phyloP scores from a whole-genome alignment of 1,140 invertebrate species.

The Conus betulinus region DNA sequence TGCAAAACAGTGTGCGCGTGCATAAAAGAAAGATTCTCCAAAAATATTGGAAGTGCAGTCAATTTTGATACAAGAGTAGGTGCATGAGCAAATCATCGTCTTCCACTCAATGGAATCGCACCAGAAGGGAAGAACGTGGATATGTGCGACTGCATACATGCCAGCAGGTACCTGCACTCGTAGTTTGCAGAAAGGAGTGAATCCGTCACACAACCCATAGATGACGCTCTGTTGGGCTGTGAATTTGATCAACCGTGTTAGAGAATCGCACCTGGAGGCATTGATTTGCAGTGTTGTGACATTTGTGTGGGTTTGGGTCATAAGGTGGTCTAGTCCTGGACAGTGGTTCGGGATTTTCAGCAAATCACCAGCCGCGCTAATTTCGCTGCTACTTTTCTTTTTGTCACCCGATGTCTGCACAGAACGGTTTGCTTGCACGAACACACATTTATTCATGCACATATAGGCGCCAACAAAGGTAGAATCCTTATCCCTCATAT shows the following conservation, averaged over 20 bases:
- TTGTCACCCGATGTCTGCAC: no score
- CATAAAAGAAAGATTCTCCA: background rate
- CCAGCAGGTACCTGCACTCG: background rate
- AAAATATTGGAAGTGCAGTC: background rate
- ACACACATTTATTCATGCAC: no score
- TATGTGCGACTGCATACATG: background rate
- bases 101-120: background rate
- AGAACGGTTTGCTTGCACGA: no score
- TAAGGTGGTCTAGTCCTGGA: no score
- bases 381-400: no score
- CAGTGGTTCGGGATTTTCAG: no score
- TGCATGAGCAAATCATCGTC: background rate
- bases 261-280: no score
- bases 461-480: no score
- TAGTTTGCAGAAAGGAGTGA: background rate
- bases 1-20: background rate
- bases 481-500: no score
- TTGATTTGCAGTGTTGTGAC: no score
- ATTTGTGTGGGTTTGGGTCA: no score
- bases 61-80: background rate
- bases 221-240: background rate
- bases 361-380: no score
- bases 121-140: background rate
- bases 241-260: background rate
- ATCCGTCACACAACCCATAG: background rate